A percentile compares a stretch with the other conserved stretches of the same genome.
phyloP scores from a whole-genome alignment of 2,888 invertebrate species.

The Thymelicus acteon region DNA sequence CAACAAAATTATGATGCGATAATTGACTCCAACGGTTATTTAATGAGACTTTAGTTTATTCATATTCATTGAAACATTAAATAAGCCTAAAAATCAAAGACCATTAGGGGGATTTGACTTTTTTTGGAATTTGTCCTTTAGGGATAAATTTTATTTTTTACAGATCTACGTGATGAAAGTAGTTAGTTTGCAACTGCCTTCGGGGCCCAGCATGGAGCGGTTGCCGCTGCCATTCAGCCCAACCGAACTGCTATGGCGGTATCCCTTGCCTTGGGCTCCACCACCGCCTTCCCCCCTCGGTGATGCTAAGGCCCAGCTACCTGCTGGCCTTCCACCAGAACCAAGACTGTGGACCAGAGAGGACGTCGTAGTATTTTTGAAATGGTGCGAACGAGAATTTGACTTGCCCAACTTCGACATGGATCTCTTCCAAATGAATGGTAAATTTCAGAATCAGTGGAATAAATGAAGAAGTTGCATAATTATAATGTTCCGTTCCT shows the following conservation, averaged over 20 bases:
- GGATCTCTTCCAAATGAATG: slow-evolving; percentile 98
- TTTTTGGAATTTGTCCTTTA: background rate
- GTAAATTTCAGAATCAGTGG: slow-evolving; percentile 70
- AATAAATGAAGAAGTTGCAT: background rate
- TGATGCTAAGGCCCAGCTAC: slow-evolving; percentile 95
- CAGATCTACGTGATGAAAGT: slow-evolving; percentile 86
- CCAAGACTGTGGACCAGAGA: slow-evolving; percentile 96
- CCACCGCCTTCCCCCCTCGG: slow-evolving; percentile 88
- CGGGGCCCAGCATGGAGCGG: slow-evolving; percentile 90
- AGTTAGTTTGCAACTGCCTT: slow-evolving; percentile 88
- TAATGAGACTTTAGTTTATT: background rate
- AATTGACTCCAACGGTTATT: background rate
- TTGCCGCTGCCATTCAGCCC: slow-evolving; percentile 92
- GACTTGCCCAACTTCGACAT: slow-evolving; percentile 96
- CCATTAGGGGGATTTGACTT: no score
- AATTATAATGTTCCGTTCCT: background rate
- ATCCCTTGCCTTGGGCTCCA: slow-evolving; percentile 91
- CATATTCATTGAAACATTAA: background rate
- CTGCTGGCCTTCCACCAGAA: slow-evolving; percentile 92
- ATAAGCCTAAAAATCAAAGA: background rate
- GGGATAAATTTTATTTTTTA: slow-evolving; percentile 49
- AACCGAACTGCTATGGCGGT: slow-evolving; percentile 94
- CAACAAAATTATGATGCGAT: background rate
- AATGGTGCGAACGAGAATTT: slow-evolving; percentile 96
- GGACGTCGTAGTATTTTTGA: slow-evolving; percentile 93